Percentiles rank a stretch among this genome's conserved stretches.
phyloP scores from a whole-genome alignment of 2,888 invertebrate genomes.

The Aspidapion aeneum region DNA sequence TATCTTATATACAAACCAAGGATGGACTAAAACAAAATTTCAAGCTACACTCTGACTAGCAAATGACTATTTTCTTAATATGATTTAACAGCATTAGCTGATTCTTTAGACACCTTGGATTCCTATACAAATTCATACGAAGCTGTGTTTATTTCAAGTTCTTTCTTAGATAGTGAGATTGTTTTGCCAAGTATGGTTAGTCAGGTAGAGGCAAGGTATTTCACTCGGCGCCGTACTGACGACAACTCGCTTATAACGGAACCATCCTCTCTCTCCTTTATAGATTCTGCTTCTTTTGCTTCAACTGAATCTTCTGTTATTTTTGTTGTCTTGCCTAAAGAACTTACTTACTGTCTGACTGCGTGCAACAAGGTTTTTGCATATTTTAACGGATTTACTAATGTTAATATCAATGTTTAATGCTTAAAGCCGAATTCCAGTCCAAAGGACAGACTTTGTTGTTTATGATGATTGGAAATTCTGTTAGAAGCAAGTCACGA shows the following conservation, averaged over 20 bases:
- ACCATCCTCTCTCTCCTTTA: not conserved
- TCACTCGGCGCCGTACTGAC: conserved; percentile 23
- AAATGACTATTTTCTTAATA: too few species aligned
- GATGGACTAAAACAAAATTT: too few species aligned
- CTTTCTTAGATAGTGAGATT: conserved; percentile 26
- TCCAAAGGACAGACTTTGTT: too few species aligned
- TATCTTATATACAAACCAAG: too few species aligned
- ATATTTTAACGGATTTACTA: not conserved
- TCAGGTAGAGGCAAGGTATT: conserved; percentile 24
- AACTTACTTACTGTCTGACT: too few species aligned
- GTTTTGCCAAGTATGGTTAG: conserved; percentile 24
- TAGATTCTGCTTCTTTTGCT: not conserved
- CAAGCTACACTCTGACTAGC: too few species aligned
- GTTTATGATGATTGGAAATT: too few species aligned
- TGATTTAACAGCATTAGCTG: too few species aligned
- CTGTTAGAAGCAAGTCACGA: too few species aligned
- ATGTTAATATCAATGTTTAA: too few species aligned
- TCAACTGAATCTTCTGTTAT: not conserved
- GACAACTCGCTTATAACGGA: conserved; percentile 23
- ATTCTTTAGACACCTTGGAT: not conserved
- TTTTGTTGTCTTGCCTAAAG: not conserved
- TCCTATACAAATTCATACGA: not conserved
- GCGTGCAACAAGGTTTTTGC: not conserved
- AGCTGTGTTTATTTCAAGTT: not conserved
- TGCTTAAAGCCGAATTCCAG: too few species aligned